These are phyloP conservation scores for Aspidapion aeneum DNA, from an alignment of 2,888 invertebrate species.

Conservation along the genomic window DNA sequence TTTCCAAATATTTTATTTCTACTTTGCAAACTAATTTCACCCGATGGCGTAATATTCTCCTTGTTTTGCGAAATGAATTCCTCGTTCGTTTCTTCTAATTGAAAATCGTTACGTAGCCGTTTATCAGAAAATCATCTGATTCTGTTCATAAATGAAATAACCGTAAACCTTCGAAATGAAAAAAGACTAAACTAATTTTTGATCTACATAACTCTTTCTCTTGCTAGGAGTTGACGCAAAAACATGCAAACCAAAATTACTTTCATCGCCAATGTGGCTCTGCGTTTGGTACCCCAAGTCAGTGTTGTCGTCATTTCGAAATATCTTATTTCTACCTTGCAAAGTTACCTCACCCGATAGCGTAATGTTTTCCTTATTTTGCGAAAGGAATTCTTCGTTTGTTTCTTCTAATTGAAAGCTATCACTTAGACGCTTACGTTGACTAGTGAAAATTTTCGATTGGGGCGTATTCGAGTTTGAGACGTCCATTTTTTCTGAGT, in stretches of 20 bases:
- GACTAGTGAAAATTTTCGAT: conserved; percentile 42
- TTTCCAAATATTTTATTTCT: conserved; percentile 31
- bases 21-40: conserved; percentile 23
- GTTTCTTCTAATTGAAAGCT: conserved; percentile 41
- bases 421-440: conserved; percentile 46
- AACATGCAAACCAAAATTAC: conserved; percentile 32
- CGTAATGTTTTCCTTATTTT: conserved; percentile 28
- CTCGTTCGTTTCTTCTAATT: conserved; percentile 31
- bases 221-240: conserved; percentile 45
- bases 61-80: conserved; percentile 26
- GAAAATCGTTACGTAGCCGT: conserved; percentile 46
- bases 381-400: conserved; percentile 17
- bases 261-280: conserved; percentile 24
- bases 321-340: conserved; percentile 29
- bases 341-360: conserved; percentile 16
- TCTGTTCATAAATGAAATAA: too few species aligned
- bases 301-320: conserved; percentile 34
- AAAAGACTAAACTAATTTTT: too few species aligned
- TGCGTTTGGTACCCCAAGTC: conserved; percentile 39
- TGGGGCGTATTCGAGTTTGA: conserved; percentile 43
- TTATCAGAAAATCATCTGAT: too few species aligned
- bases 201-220: conserved; percentile 19
- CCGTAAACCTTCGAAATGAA: too few species aligned
- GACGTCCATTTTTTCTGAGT: conserved; percentile 39
- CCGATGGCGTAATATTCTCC: conserved; percentile 8